Percentiles rank a stretch among this genome's conserved stretches.
Conservation (phyloP, 2,113 vertebrate genomes). For the Empidonax traillii region DNA sequence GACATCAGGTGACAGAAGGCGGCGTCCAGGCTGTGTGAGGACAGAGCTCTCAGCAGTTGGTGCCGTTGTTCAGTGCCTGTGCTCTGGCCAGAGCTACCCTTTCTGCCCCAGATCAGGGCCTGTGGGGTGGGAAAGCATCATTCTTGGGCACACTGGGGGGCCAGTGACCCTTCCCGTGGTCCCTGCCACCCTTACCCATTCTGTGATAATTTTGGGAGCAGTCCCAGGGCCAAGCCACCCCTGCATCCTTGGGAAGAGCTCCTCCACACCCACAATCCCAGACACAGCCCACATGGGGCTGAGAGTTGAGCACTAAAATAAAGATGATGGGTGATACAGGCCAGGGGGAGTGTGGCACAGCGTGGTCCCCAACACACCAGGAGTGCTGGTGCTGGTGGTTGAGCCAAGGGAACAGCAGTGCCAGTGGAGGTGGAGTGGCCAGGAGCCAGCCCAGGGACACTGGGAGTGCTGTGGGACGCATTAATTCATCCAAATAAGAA, state of each 20-base stretch:
- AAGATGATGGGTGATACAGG: accelerated
- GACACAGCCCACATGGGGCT: accelerated
- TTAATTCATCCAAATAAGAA: not conserved
- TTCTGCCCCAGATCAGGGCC: accelerated
- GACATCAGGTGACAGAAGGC: not conserved
- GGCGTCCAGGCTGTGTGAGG: accelerated
- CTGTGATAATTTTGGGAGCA: not conserved
- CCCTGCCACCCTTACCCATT: accelerated
- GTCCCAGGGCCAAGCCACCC: accelerated
- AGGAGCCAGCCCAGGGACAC: not conserved
- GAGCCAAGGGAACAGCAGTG: not conserved
- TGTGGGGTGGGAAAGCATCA: accelerated
- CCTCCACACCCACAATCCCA: accelerated
- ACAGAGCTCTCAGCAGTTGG: accelerated
- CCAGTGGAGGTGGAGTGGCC: too few species aligned
- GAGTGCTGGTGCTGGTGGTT: accelerated
- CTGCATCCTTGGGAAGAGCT: accelerated
- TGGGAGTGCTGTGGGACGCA: accelerated
- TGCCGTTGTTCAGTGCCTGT: accelerated
- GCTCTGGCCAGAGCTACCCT: not conserved
- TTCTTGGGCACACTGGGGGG: accelerated
- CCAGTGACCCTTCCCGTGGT: not conserved
- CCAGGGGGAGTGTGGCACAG: accelerated
- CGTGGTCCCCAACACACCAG: accelerated
- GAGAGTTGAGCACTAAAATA: accelerated